phyloP scores from a whole-genome alignment of 2,888 invertebrate genomes.

The Proisotoma minuta region DNA sequence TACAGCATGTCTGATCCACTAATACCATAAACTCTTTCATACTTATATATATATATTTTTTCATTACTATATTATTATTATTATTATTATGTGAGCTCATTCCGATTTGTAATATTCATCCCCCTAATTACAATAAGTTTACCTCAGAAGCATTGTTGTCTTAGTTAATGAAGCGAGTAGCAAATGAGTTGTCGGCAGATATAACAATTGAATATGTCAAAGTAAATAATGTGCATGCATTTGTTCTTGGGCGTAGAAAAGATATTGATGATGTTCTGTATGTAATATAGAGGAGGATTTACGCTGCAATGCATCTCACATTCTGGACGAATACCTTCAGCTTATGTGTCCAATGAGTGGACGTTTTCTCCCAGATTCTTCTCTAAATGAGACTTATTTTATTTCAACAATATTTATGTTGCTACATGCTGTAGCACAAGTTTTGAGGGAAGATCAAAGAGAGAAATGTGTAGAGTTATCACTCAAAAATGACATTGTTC shows the following conservation, averaged over 20 bases:
- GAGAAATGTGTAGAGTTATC: conserved; percentile 38
- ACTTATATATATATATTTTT: no score
- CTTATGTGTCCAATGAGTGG: background rate
- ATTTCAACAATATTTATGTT: no score
- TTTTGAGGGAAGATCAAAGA: conserved; percentile 30
- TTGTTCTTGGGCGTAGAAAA: background rate
- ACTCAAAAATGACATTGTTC: conserved; percentile 40
- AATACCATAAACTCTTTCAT: no score
- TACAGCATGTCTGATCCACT: background rate
- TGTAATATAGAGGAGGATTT: background rate
- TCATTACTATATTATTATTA: no score
- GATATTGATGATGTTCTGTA: background rate
- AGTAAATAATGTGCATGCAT: conserved; percentile 9
- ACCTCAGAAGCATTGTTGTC: conserved; percentile 19
- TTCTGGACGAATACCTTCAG: background rate
- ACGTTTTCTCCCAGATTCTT: conserved; percentile 4
- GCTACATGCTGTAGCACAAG: no score
- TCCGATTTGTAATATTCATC: background rate
- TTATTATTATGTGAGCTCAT: no score
- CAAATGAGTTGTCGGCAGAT: conserved; percentile 17
- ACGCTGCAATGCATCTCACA: background rate
- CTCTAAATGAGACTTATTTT: no score
- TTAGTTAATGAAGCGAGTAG: conserved; percentile 14
- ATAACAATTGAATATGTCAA: conserved; percentile 16
- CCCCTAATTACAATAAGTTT: conserved; percentile 4